Evolutionary conservation across 2,113 vertebrate genomes (phyloP), one percentile per base, ranked within the genome.

Genomic region (Dromaius novaehollandiae): DNA sequence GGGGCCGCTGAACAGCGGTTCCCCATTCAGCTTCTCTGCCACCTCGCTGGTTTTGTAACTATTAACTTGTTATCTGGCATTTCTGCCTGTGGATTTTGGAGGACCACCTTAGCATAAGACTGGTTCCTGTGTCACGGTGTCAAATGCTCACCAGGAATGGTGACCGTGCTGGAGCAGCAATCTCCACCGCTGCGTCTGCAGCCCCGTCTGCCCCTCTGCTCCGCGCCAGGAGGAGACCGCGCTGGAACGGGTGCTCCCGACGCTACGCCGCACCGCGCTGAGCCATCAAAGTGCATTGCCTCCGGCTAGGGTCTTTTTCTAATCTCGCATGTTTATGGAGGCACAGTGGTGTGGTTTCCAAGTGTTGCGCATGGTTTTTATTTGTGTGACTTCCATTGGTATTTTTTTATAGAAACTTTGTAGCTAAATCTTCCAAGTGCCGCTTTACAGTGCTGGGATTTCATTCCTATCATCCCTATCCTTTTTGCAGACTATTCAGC

Each of bases 351-450:
- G n/a, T 50, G 44, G 40, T 91, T 91, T 86, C 55, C 58, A 73
- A 86, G 50, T 55, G 14, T 64, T 86, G 6, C 50, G 81, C 30
- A 16, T 44, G 66, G 34, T 5, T 70, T 94, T 91, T 58, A 82
- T 85, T 91, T 88, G 24, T n/a, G 18, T 19, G 58, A 91, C 7
- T 91, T 77, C 30, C 12, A 46, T 0, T 86, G n/a, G 40, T 4
- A 51, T 48, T 73, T 38, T 60, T 30, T 19, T 7, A 92, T 66
- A 92, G 70, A 79, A 92, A 88, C 30, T 82, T 53, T n/a, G 26
- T 71, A 88, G 76, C 55, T 92, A 89, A 96, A 77, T 60, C 81
- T 90, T 91, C 68, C 78, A 80, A 94, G 86, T 82, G 44, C 24
- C 2, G 2, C 63, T 89, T 55, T 84, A 55, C 8, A 82, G 85